These are phyloP conservation scores for Xanthorhoe spadicearia DNA, from an alignment of 2,888 invertebrate genomes.

Conservation along the genomic window DNA sequence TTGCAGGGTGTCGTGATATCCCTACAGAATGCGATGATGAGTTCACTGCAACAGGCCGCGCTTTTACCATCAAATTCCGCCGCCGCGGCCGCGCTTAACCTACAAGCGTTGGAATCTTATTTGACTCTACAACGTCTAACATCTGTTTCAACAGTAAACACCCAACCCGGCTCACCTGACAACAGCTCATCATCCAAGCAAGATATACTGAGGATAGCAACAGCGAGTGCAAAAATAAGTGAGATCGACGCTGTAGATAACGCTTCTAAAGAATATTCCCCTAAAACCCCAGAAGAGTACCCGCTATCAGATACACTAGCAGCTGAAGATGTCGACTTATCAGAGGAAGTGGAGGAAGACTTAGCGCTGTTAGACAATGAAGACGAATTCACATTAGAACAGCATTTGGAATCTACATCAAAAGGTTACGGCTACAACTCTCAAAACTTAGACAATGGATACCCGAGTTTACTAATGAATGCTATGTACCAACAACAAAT, in stretches of 20 bases:
- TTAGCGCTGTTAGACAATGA: slow-evolving; percentile 90
- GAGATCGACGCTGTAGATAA: slow-evolving; percentile 73
- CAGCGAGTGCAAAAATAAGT: slow-evolving; percentile 82
- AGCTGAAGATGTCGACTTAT: slow-evolving; percentile 87
- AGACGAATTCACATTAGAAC: slow-evolving; percentile 87
- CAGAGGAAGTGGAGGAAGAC: slow-evolving; percentile 90
- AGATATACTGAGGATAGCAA: slow-evolving; percentile 88
- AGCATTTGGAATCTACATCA: slow-evolving; percentile 78
- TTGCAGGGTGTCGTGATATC: slow-evolving; percentile 91
- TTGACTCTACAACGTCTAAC: slow-evolving; percentile 92
- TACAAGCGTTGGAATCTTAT: slow-evolving; percentile 94
- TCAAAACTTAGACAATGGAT: slow-evolving; percentile 87
- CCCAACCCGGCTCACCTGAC: slow-evolving; percentile 65
- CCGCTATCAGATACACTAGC: slow-evolving; percentile 80
- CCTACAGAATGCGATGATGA: slow-evolving; percentile 93
- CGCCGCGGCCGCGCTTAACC: slow-evolving; percentile 92
- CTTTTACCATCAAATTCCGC: slow-evolving; percentile 92
- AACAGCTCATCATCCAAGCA: slow-evolving; percentile 82
- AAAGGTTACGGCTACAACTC: slow-evolving; percentile 77
- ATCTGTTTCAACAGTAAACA: slow-evolving; percentile 85
- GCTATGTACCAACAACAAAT: slow-evolving; percentile 86
- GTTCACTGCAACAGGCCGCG: slow-evolving; percentile 93
- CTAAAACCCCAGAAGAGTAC: slow-evolving; percentile 80
- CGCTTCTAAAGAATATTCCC: slow-evolving; percentile 71
- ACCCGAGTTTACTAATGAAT: slow-evolving; percentile 89